A percentile compares a stretch with the other conserved stretches of the same genome.
These are phyloP conservation scores for Penaeus monodon DNA, from an alignment of 2,888 invertebrate species.

Conservation along the genomic window DNA sequence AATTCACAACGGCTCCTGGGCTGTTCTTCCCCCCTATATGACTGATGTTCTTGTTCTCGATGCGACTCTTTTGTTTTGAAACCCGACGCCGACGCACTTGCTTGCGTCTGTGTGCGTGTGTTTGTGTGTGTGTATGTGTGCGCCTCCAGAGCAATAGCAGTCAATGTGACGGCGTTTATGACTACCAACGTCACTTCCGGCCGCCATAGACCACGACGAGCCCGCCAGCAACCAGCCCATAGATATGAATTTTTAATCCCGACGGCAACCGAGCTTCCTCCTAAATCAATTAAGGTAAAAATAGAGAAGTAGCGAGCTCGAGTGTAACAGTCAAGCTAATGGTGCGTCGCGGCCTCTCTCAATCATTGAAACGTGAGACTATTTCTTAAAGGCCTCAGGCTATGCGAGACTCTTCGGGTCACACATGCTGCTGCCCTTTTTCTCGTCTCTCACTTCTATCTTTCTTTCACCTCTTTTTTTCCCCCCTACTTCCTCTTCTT, in stretches of 20 bases:
- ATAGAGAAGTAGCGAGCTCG: constrained; percentile 45
- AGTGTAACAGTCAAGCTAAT: constrained; percentile 46
- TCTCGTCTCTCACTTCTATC: not conserved
- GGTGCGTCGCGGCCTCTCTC: constrained; percentile 47
- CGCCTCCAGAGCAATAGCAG: no score
- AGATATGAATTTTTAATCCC: constrained; percentile 52
- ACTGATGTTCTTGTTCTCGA: constrained; percentile 18
- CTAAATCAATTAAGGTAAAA: constrained; percentile 54
- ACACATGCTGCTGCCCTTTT: constrained; percentile 14
- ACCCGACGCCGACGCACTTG: no score
- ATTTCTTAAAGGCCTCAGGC: constrained; percentile 37
- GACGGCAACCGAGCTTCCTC: constrained; percentile 14
- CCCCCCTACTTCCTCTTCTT: not conserved
- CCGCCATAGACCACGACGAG: constrained; percentile 31
- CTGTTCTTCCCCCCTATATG: constrained; percentile 28
- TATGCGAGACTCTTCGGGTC: constrained; percentile 20
- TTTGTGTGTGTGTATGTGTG: no score
- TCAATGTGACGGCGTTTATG: no score
- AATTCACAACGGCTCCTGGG: constrained; percentile 30
- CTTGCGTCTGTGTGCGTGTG: no score
- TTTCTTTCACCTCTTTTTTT: not conserved
- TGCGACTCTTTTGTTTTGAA: no score
- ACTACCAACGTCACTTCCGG: no score
- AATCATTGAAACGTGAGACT: constrained; percentile 49
- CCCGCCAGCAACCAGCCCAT: constrained; percentile 46